phyloP scores from a whole-genome alignment of 2,797 vertebrate species.

The Cyclura pinguis region DNA sequence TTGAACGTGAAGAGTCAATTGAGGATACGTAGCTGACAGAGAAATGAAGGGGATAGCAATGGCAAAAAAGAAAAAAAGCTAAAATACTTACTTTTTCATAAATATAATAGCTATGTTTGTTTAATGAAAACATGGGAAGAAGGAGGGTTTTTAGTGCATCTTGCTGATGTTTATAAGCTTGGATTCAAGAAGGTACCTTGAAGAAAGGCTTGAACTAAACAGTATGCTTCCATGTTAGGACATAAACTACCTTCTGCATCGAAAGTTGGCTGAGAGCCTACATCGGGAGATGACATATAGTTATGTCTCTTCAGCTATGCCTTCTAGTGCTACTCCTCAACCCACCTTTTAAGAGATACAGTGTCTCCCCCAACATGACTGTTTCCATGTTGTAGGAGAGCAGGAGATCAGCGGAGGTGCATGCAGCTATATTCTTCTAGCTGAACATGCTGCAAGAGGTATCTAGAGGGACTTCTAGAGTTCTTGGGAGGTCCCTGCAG shows the following conservation, averaged over 20 bases:
- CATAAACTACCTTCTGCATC: conserved; percentile 11
- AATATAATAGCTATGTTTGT: conserved; percentile 44
- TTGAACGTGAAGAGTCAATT: conserved; percentile 54
- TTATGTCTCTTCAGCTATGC: too few species aligned
- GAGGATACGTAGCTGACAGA: conserved; percentile 56
- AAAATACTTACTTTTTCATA: conserved; percentile 40
- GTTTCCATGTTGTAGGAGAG: too few species aligned
- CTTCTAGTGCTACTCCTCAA: too few species aligned
- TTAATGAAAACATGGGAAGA: conserved; percentile 23
- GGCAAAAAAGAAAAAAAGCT: conserved; percentile 50
- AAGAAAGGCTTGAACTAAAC: not conserved
- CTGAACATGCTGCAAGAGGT: too few species aligned
- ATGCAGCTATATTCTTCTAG: too few species aligned
- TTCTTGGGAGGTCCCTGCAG: too few species aligned
- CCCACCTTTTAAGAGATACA: too few species aligned
- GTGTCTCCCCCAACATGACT: too few species aligned
- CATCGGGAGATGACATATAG: too few species aligned
- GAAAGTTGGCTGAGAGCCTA: too few species aligned
- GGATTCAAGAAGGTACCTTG: not conserved
- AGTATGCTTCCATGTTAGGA: not conserved
- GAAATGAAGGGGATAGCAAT: conserved; percentile 37
- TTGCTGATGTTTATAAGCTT: not conserved
- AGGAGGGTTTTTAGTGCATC: not conserved
- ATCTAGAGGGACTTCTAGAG: too few species aligned
- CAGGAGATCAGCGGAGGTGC: too few species aligned